Evolutionary conservation across 1,140 invertebrate species (phyloP), one percentile per base, ranked within the genome.

Genomic region (Zaprionus gabonicus): DNA sequence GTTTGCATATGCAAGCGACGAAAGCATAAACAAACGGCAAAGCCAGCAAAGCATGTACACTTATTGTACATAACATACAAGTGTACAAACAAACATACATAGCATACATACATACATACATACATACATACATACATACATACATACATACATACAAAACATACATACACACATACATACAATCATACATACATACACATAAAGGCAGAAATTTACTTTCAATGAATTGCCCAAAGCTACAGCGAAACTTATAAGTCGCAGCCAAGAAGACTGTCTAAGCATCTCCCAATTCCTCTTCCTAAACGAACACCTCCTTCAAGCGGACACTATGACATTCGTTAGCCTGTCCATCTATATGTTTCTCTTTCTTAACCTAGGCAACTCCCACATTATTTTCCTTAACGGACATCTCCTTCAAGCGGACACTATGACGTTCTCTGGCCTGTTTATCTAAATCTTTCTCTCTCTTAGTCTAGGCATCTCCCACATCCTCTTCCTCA

Each of bases 141-240:
- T 62, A 44, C 15, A 27, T 36, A 57, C 36, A 38, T 23, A 13
- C 25, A 23, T 57, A 60, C 38, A 58, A 23, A 41, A 41, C 10
- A 10, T 63, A 58, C 31, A 20, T 12, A 63, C 36, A 34, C 34
- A 15, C 20, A 20, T 58, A 17, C 53, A 67, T 36, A 60, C 41
- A 71, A 17, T 38, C 57, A 59, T 17, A 44, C 2, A 15, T 17
- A 6, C 28, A 67, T 44, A 60, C 34, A 60, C 25, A 55, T 25
- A 27, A 20, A 38, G 34, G 20, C 70, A 77, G 81, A 77, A 66
- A 76, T 76, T 79, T 79, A 73, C 71, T 76, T 82, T 73, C 66
- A 79, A 85, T 72, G 59, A 85, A 85, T 79, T 79, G 72, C 71
- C 65, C 75, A 84, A 85, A 78, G 75, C 67, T 84, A 71, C 67